Percentiles rank a stretch among this genome's conserved stretches.
These are phyloP conservation scores for Epistrophe eligans DNA, from an alignment of 2,888 invertebrate species.

Conservation along the genomic window DNA sequence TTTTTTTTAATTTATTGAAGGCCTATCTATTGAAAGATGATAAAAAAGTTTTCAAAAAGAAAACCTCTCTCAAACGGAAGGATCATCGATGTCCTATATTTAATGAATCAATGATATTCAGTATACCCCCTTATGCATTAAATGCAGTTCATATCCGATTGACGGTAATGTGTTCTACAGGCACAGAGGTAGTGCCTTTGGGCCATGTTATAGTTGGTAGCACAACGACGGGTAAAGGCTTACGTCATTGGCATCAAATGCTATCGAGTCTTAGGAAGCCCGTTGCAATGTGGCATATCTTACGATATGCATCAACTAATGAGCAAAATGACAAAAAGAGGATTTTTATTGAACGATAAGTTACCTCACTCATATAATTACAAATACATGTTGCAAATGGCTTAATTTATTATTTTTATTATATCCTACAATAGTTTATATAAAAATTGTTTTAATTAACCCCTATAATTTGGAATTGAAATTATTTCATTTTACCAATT, in stretches of 20 bases:
- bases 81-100: constrained; percentile 90
- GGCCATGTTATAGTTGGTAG: constrained; percentile 92
- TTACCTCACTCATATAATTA: not conserved
- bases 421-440: not conserved
- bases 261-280: constrained; percentile 91
- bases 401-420: not conserved
- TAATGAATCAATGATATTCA: constrained; percentile 94
- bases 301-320: constrained; percentile 84
- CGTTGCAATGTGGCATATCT: constrained; percentile 93
- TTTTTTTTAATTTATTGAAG: constrained; percentile 83
- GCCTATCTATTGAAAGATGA: constrained; percentile 92
- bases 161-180: constrained; percentile 85
- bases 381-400: constrained; percentile 1
- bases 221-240: constrained; percentile 88
- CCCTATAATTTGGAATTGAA: not conserved
- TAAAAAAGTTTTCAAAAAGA: constrained; percentile 92
- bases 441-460: not conserved
- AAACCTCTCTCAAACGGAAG: constrained; percentile 90
- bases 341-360: constrained; percentile 63
- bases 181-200: constrained; percentile 87
- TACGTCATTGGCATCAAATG: constrained; percentile 94
- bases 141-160: constrained; percentile 91
- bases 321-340: constrained; percentile 51
- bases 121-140: constrained; percentile 88
- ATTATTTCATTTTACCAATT: not conserved